These are phyloP conservation scores for Zygogramma bicolorata DNA, from an alignment of 2,888 invertebrate genomes.

Conservation along the genomic window DNA sequence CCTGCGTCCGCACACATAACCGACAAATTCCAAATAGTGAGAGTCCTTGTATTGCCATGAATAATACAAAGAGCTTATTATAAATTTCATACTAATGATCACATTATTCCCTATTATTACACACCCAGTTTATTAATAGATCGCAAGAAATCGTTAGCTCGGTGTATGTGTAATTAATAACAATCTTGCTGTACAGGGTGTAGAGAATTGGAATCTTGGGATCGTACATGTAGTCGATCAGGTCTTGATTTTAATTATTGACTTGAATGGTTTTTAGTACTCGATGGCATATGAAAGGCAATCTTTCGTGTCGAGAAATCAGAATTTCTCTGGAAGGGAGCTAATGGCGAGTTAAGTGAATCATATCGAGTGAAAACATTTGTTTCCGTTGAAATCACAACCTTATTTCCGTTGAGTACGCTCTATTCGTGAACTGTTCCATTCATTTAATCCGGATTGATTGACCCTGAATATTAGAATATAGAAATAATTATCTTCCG, in stretches of 20 bases:
- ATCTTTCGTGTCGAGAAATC: background rate
- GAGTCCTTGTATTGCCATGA: slow-evolving; percentile 19
- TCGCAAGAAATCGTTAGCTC: slow-evolving; percentile 21
- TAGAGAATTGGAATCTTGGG: background rate
- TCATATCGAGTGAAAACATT: background rate
- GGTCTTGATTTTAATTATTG: background rate
- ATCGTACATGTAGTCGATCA: background rate
- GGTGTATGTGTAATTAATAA: slow-evolving; percentile 14
- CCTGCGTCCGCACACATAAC: background rate
- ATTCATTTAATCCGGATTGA: no score
- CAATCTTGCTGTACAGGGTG: slow-evolving; percentile 5
- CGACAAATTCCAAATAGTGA: slow-evolving; percentile 10
- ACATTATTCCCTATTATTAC: slow-evolving; percentile 25
- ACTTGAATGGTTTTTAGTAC: background rate
- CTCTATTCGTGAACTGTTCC: no score
- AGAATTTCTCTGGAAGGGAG: background rate
- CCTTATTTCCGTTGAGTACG: no score
- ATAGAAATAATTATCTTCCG: no score
- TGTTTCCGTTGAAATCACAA: no score
- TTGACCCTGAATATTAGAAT: no score
- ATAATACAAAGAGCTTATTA: slow-evolving; percentile 21
- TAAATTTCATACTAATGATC: slow-evolving; percentile 27
- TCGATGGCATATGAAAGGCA: background rate
- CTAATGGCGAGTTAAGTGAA: background rate
- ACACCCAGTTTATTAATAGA: slow-evolving; percentile 30